Evolutionary conservation across 2,888 invertebrate species (phyloP), one percentile per base, ranked within the genome.

Genomic region (Leptogaster cylindrica): DNA sequence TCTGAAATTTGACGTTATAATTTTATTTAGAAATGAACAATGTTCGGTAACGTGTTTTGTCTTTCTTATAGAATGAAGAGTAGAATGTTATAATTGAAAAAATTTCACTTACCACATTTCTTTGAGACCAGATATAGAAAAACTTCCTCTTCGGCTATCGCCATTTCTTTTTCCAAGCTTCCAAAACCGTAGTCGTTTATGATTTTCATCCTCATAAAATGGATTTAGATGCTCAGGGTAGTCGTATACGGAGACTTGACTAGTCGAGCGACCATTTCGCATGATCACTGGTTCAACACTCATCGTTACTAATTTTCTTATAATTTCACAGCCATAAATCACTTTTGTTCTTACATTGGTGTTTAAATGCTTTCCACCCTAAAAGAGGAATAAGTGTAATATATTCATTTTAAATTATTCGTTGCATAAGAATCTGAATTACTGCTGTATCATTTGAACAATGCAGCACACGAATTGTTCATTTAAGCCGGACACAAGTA

Each of bases 161-260:
- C 75, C 74, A 64, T 68, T 70, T 12, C 66, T 67, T 69, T 75
- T 78, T 55, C 73, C 74, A 23, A 86, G 79, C 16, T 84, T 84
- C 86, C 86, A 87, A 77, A 87, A 87, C 64, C 86, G 78, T 70
- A 87, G 82, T 74, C 85, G 84, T 75, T 84, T 86, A 75, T 87
- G 86, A 76, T 86, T 84, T 71, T 86, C 86, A 64, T 87, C 88
- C 73, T 89, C 89, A 71, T 85, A 85, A 78, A 90, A 90, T 18
- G 90, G 90, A 80, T 90, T 90, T 71, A 90, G 82, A 77, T 90
- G 89, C 76, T 90, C 89, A 48, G 90, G 90, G 78, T 90, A 90
- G 78, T 90, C 86, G 77, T 88, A 84, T 73, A 88, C 84, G 52
- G 88, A 87, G 65, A 79, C 74, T 73, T 78, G 77, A 74, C 79